Percentiles rank a stretch among this genome's conserved stretches.
Conservation (phyloP, 2,113 vertebrate genomes). For the Galeopterus variegatus region DNA sequence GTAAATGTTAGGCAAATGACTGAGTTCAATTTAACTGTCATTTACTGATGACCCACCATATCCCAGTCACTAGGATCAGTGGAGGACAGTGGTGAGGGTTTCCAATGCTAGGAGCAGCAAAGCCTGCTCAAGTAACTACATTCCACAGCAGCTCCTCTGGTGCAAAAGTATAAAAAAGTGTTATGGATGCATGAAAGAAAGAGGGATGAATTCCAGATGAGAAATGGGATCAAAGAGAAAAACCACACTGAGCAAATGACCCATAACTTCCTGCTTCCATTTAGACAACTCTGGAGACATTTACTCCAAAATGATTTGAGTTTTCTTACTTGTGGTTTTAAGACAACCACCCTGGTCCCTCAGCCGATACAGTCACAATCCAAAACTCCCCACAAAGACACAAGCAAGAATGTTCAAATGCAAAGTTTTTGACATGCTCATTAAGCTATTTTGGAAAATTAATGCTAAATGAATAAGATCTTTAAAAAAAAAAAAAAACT, state of each 20-base stretch:
- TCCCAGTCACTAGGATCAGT: background rate
- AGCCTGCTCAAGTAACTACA: background rate
- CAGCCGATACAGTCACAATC: background rate
- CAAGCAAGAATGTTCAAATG: slow-evolving; percentile 8
- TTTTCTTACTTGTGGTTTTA: background rate
- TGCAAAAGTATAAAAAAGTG: background rate
- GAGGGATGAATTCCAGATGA: background rate
- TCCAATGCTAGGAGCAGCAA: background rate
- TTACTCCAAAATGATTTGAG: background rate
- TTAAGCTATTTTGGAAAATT: slow-evolving; percentile 62
- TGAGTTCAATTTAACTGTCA: background rate
- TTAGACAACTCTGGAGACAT: background rate
- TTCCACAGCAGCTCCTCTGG: rapidly evolving
- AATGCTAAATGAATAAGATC: slow-evolving; percentile 65
- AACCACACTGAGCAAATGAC: background rate
- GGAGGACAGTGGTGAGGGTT: background rate
- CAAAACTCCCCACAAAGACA: background rate
- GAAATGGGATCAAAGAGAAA: background rate
- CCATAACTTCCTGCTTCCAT: background rate
- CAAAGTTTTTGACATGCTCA: slow-evolving; percentile 18
- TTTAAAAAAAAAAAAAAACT: background rate
- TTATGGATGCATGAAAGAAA: too few relatives aligned
- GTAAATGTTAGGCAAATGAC: background rate
- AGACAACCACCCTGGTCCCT: background rate
- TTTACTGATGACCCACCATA: background rate